Evolutionary conservation across 2,797 vertebrate genomes (phyloP).

Genomic region (Cyclopterus lumpus): DNA sequence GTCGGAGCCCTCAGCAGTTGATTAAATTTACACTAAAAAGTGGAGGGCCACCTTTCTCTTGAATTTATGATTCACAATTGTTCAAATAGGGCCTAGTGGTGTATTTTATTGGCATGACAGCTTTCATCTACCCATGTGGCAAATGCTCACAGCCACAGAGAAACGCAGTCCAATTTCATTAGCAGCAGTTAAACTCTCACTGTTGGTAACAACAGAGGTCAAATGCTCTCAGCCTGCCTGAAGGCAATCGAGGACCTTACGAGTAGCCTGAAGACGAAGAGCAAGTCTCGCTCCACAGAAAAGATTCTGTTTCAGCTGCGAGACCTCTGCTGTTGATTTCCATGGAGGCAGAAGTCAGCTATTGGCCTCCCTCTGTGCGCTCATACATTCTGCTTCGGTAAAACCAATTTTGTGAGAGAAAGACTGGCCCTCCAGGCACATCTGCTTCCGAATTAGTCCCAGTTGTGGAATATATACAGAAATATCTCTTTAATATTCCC

Average conservation of each 20-base stretch:
- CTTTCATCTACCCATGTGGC: conserved; percentile 48
- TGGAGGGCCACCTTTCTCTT: conserved; percentile 49
- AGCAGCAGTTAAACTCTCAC: conserved; percentile 45
- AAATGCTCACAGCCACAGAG: conserved; percentile 14
- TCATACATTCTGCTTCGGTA: conserved; percentile 72
- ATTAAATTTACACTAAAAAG: conserved; percentile 71
- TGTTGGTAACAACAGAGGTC: conserved; percentile 50
- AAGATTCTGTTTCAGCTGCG: conserved; percentile 58
- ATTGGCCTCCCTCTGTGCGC: conserved; percentile 59
- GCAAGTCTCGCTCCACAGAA: conserved; percentile 50
- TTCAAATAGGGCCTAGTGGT: conserved; percentile 41
- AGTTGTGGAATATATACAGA: conserved; percentile 77
- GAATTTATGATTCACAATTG: conserved; percentile 56
- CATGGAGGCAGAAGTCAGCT: conserved; percentile 67
- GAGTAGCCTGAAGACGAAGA: conserved; percentile 53
- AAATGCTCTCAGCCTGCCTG: conserved; percentile 47
- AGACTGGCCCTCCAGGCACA: conserved; percentile 78
- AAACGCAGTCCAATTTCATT: conserved; percentile 45
- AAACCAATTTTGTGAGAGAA: conserved; percentile 80
- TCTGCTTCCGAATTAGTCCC: conserved; percentile 80
- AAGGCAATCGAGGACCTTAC: conserved; percentile 41
- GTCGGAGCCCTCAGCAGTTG: conserved; percentile 49
- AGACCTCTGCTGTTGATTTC: conserved; percentile 70
- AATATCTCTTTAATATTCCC: conserved; percentile 80
- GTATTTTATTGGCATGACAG: conserved; percentile 37